phyloP scores from a whole-genome alignment of 2,797 vertebrate genomes.

The Sus cebifrons region DNA sequence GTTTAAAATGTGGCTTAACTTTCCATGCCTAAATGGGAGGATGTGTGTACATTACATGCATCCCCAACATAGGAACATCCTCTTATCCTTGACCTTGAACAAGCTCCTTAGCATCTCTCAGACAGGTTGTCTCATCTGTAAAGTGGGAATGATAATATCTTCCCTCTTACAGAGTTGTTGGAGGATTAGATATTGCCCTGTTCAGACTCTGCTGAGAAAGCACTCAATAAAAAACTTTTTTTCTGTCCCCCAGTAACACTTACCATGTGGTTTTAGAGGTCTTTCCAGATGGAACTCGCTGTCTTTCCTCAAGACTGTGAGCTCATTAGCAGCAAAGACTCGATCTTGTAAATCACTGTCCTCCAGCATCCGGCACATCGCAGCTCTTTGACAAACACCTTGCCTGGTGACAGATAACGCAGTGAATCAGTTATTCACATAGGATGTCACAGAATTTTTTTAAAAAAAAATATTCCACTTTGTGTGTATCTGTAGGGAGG shows the following conservation, averaged over 20 bases:
- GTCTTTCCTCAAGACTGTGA: constrained; percentile 30
- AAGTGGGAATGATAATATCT: constrained; percentile 3
- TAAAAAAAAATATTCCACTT: not conserved
- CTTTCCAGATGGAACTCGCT: not conserved
- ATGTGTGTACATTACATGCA: not conserved
- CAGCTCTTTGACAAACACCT: constrained; percentile 38
- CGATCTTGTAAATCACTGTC: not conserved
- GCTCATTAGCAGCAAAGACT: constrained; percentile 11
- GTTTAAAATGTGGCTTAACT: not conserved
- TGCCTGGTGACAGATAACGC: not conserved
- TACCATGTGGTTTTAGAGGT: not conserved
- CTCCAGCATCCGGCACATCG: not conserved
- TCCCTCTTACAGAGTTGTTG: not conserved
- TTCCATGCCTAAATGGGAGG: not conserved
- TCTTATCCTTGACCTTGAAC: constrained; percentile 23
- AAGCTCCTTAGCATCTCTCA: not conserved
- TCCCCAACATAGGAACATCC: not conserved
- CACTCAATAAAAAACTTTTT: constrained; percentile 18
- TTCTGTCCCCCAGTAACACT: not conserved
- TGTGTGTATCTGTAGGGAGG: not conserved
- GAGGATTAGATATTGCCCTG: not conserved
- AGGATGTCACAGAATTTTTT: not conserved
- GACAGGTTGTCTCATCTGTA: not conserved
- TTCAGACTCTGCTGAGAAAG: constrained; percentile 11
- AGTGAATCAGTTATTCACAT: not conserved